phyloP scores from a whole-genome alignment of 2,113 vertebrate genomes.

The Microtus pennsylvanicus region DNA sequence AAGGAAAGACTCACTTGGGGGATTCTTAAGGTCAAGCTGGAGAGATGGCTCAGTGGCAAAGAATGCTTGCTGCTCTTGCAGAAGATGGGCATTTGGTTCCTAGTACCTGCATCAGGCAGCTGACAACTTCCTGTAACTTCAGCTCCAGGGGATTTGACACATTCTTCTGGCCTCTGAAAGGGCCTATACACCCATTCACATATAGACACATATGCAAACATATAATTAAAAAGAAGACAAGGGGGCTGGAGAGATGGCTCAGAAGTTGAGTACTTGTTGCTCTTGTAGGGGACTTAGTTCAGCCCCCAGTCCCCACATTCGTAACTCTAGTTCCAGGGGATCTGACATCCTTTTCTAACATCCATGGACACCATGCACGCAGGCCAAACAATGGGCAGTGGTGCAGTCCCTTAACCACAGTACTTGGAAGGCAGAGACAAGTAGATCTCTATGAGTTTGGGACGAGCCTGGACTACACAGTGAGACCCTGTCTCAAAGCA shows the following conservation, averaged over 20 bases:
- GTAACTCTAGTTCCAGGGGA: not conserved
- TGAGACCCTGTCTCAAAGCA: not conserved
- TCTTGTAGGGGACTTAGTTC: not conserved
- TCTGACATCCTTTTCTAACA: not conserved
- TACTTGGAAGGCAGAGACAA: not conserved
- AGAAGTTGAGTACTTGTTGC: not conserved
- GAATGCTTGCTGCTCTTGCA: not conserved
- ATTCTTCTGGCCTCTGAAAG: not conserved
- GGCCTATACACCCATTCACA: not conserved
- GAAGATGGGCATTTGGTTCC: not conserved
- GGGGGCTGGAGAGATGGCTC: not conserved
- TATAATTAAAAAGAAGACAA: not conserved
- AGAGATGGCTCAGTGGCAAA: not conserved
- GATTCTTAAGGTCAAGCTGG: not conserved
- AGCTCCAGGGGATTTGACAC: not conserved
- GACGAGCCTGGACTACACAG: not conserved
- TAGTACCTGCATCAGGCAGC: not conserved
- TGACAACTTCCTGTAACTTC: not conserved
- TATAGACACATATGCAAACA: not conserved
- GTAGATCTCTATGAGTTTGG: not conserved
- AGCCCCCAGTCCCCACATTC: not conserved
- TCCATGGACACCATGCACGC: not conserved
- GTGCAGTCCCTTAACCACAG: not conserved
- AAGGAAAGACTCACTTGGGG: not conserved
- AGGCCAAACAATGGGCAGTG: not conserved